Base-by-base conservation (phyloP, 2,797 vertebrate genomes). In the Anguilla megastoma region DNA sequence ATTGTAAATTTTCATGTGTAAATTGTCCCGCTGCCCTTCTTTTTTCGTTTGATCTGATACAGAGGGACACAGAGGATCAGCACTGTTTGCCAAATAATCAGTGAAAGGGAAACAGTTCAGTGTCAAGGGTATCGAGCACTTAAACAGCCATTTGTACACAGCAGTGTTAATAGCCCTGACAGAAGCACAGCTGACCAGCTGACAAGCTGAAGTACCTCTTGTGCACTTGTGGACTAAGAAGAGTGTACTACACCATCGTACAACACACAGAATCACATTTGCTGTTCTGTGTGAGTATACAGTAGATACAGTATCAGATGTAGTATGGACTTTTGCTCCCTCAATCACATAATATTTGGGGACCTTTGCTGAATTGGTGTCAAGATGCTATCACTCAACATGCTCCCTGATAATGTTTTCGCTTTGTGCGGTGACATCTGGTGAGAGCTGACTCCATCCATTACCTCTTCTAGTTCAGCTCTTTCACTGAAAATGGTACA, bases 341-440 rank as follows among this genome's bases (percentile, higher is more conserved):
- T 45, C 36, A 21, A 45, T 86, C 56, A 86, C 30, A 63, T 63
- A 8, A 5, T 8, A 33, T 85, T 86, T 69, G 21, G 21, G 58
- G 41, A 48, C 54, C 24, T 50, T 56, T 80, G 48, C 45, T 76
- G 66, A 33, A 86, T 74, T 10, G 52, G n/a, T 74, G 63, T 86
- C 66, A 54, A 86, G 36, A 69, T 69, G n/a, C 27, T 56, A 71
- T 86, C 60, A 56, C 7, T 80, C 74, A 10, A 76, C 18, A 76
- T 52, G 83, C 86, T 88, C 89, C 88, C 85, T 63, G 33, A 87
- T 7, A 69, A 85, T 87, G 89, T 88, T 52, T 86, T 88, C 87
- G 79, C 58, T 83, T 54, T 69, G 91, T 90, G 89, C 69, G 2
- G 89, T 85, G 86, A 91, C 84, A 36, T 86, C n/a, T 41, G 79